Conservation (phyloP, 2,113 vertebrate genomes). For the Synchiropus splendidus region DNA sequence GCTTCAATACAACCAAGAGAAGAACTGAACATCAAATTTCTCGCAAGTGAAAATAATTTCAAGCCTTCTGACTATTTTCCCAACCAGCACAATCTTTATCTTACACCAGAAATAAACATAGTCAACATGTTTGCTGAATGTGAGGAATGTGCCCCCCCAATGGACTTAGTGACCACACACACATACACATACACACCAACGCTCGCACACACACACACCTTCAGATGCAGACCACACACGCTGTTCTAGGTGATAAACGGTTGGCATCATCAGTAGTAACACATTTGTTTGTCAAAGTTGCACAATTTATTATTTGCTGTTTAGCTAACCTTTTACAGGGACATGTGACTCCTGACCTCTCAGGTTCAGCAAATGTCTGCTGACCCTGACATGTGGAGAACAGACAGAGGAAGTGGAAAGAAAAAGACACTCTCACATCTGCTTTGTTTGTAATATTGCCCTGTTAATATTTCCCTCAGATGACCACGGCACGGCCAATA, state of each 20-base stretch:
- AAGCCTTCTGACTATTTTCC: slow-evolving; percentile 23
- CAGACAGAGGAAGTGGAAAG: slow-evolving; percentile 42
- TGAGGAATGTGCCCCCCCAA: slow-evolving; percentile 8
- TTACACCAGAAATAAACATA: background rate
- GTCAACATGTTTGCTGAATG: slow-evolving; percentile 11
- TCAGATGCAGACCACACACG: slow-evolving; percentile 28
- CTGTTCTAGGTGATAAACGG: slow-evolving; percentile 2
- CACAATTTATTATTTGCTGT: slow-evolving; percentile 43
- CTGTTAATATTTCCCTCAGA: too few species aligned
- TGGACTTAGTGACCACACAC: background rate
- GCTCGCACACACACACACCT: too few species aligned
- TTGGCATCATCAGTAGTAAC: background rate
- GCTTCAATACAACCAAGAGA: slow-evolving; percentile 40
- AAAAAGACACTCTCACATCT: slow-evolving; percentile 3
- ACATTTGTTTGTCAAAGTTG: slow-evolving; percentile 40
- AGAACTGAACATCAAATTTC: slow-evolving; percentile 25
- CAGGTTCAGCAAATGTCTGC: slow-evolving; percentile 27
- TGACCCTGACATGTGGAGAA: slow-evolving; percentile 53
- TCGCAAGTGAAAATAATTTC: slow-evolving; percentile 31
- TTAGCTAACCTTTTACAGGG: slow-evolving; percentile 51
- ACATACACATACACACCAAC: too few species aligned
- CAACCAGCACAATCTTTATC: slow-evolving; percentile 8
- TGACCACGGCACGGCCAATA: too few species aligned
- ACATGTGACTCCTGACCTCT: slow-evolving; percentile 24
- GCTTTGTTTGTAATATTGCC: too few species aligned